Conservation (phyloP, 1,140 invertebrate species). For the Ptiloglossa arizonensis region DNA sequence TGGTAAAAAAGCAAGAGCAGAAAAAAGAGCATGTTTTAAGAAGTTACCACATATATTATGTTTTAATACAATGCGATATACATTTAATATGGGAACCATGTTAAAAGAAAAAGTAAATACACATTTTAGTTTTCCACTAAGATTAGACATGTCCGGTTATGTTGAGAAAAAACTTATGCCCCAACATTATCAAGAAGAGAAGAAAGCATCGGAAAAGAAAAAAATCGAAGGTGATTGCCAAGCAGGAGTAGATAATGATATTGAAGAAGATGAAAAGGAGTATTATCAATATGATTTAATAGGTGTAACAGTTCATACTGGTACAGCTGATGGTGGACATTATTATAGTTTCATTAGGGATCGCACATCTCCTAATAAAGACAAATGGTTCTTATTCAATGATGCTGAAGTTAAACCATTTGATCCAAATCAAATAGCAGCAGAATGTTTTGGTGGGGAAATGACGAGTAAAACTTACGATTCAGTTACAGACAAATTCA, state of each 20-base stretch:
- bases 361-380: constrained; percentile 86
- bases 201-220: constrained; percentile 76
- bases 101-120: constrained; percentile 98
- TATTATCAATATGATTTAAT: constrained; percentile 94
- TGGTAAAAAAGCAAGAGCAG: constrained; percentile 95
- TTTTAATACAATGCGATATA: constrained; percentile 99
- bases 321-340: constrained; percentile 97
- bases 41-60: constrained; percentile 95
- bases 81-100: constrained; percentile 99
- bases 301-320: constrained; percentile 97
- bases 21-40: constrained; percentile 97
- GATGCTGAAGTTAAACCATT: constrained; percentile 98
- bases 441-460: constrained; percentile 98
- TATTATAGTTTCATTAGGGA: constrained; percentile 98
- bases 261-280: constrained; percentile 80
- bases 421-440: constrained; percentile 95
- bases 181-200: constrained; percentile 88
- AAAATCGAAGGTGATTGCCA: constrained; percentile 76
- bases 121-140: constrained; percentile 97
- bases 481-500: constrained; percentile 96
- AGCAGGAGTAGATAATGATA: constrained; percentile 69
- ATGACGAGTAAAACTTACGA: constrained; percentile 99
- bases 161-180: constrained; percentile 96
- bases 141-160: constrained; percentile 96
- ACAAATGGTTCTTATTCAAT: constrained; percentile 97